These are phyloP conservation scores for Homalodisca vitripennis DNA, from an alignment of 1,140 invertebrate genomes.

Conservation along the genomic window DNA sequence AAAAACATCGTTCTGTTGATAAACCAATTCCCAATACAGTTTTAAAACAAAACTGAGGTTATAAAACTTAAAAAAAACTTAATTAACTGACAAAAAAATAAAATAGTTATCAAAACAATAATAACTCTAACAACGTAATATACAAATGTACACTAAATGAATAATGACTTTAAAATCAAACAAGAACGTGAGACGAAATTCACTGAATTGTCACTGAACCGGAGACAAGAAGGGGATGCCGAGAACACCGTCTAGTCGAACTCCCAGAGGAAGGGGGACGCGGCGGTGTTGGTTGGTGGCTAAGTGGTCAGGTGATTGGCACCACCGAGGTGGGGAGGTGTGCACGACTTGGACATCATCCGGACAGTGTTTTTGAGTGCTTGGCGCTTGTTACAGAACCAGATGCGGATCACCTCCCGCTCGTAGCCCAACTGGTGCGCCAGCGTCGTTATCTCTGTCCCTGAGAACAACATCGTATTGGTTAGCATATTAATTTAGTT, in stretches of 20 bases:
- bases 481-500: not conserved
- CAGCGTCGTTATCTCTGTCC: conserved; percentile 93
- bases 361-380: conserved; percentile 93
- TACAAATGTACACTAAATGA: no score
- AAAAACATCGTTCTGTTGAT: no score
- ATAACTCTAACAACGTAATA: no score
- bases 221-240: no score
- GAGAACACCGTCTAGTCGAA: conserved; percentile 25
- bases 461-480: conserved; percentile 51
- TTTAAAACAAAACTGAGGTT: no score
- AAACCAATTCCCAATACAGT: no score
- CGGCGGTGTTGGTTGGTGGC: conserved; percentile 21
- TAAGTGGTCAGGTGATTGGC: conserved; percentile 15
- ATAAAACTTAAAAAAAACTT: no score
- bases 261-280: conserved; percentile 28
- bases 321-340: conserved; percentile 33
- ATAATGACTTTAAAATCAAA: no score
- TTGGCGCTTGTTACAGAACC: conserved; percentile 99
- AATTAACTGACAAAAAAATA: no score
- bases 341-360: conserved; percentile 78
- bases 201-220: no score
- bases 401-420: conserved; percentile 96
- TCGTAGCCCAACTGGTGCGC: conserved; percentile 95
- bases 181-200: no score
- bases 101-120: no score